Evolutionary conservation across 2,888 invertebrate species (phyloP).

Genomic region (Caenorhabditis plicata): DNA sequence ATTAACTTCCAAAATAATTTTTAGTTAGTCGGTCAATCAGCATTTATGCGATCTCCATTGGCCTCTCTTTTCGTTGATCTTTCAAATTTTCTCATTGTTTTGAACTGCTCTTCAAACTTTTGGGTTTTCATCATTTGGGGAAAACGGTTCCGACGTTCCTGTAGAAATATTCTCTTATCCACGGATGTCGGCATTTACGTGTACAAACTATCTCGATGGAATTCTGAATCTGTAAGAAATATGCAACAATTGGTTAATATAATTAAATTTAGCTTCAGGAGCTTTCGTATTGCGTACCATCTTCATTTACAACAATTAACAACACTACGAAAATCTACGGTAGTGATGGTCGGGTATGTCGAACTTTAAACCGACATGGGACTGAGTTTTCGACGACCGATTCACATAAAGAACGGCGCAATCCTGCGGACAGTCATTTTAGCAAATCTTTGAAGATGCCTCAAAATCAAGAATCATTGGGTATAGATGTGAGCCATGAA

Average conservation of each 20-base stretch:
- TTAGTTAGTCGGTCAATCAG: constrained; percentile 57
- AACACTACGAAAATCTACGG: constrained; percentile 46
- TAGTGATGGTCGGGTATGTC: constrained; percentile 30
- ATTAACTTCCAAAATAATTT: constrained; percentile 7
- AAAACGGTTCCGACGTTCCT: constrained; percentile 53
- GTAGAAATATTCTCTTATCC: constrained; percentile 27
- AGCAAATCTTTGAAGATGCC: neutral
- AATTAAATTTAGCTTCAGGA: constrained; percentile 15
- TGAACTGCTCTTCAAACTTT: constrained; percentile 64
- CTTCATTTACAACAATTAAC: constrained; percentile 47
- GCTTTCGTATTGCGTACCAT: constrained; percentile 37
- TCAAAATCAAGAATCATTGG: no score
- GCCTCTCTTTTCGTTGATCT: constrained; percentile 63
- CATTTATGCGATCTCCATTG: constrained; percentile 55
- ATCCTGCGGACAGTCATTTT: neutral
- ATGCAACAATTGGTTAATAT: neutral
- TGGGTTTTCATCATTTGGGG: constrained; percentile 65
- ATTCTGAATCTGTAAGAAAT: constrained; percentile 38
- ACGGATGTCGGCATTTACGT: constrained; percentile 34
- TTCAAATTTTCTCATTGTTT: constrained; percentile 60
- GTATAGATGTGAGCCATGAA: no score
- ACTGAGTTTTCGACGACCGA: constrained; percentile 17
- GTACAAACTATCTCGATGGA: constrained; percentile 38
- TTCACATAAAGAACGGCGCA: neutral
- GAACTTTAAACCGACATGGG: no score